A percentile compares a stretch with the other conserved stretches of the same genome.
These are phyloP conservation scores for Acomys russatus DNA, from an alignment of 2,797 vertebrate species.

Conservation along the genomic window DNA sequence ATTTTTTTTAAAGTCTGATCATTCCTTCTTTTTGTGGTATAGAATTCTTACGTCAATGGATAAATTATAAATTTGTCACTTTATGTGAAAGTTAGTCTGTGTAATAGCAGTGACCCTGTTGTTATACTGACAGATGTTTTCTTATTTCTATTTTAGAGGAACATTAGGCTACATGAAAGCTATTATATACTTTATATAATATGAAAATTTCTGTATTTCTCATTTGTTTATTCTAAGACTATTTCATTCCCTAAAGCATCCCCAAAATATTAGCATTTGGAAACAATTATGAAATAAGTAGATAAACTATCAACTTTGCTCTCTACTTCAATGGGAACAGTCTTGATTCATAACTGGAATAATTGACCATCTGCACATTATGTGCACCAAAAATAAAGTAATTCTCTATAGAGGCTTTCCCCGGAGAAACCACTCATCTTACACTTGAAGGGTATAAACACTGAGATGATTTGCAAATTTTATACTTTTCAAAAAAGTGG, in stretches of 20 bases:
- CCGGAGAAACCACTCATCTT: background rate
- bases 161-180: background rate
- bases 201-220: slow-evolving; percentile 28
- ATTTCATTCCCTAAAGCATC: slow-evolving; percentile 41
- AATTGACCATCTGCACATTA: slow-evolving; percentile 70
- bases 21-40: background rate
- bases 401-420: slow-evolving; percentile 29
- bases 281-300: slow-evolving; percentile 62
- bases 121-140: slow-evolving; percentile 18
- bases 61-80: slow-evolving; percentile 25
- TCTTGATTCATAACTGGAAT: slow-evolving; percentile 64
- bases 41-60: background rate
- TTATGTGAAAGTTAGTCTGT: background rate
- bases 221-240: slow-evolving; percentile 8
- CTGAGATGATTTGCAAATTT: slow-evolving; percentile 68
- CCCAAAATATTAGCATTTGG: slow-evolving; percentile 66
- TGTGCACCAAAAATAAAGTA: slow-evolving; percentile 13
- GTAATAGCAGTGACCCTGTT: background rate
- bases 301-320: slow-evolving; percentile 18
- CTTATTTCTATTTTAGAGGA: slow-evolving; percentile 33
- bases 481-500: slow-evolving; percentile 37
- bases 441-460: slow-evolving; percentile 51
- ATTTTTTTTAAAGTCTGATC: background rate
- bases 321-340: slow-evolving; percentile 16
- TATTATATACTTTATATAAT: background rate